phyloP scores from a whole-genome alignment of 2,888 invertebrate genomes.

The Acanthosepion pharaonis region DNA sequence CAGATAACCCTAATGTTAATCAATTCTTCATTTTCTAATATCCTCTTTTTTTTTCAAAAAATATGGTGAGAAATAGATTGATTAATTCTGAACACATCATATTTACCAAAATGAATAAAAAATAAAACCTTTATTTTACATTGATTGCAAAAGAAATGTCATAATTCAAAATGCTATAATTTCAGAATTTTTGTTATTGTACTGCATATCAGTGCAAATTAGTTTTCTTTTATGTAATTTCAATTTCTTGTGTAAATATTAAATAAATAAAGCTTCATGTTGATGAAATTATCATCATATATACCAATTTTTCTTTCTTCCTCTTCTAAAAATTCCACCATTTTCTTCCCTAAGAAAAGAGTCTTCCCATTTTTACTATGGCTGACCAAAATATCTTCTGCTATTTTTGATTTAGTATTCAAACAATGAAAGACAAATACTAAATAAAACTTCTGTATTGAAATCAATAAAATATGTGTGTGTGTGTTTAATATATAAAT shows the following conservation, averaged over 20 bases:
- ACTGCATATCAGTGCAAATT: no score
- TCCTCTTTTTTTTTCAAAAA: no score
- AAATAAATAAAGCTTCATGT: not conserved
- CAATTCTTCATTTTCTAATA: no score
- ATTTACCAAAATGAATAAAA: no score
- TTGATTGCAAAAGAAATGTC: no score
- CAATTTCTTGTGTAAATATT: not conserved
- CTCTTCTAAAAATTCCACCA: not conserved
- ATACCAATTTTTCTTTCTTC: not conserved
- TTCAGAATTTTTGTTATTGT: no score
- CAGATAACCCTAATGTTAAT: no score
- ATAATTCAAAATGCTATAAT: no score
- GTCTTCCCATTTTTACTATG: not conserved
- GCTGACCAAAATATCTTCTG: not conserved
- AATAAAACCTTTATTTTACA: no score
- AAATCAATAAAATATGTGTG: not conserved
- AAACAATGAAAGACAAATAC: not conserved
- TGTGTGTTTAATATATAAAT: not conserved
- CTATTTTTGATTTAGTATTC: conserved; percentile 13
- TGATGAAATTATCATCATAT: not conserved
- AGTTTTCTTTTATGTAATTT: not conserved
- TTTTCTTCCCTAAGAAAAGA: not conserved
- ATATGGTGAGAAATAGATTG: no score
- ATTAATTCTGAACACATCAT: no score
- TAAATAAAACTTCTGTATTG: conserved; percentile 33